Base-by-base conservation (phyloP, 2,888 invertebrate genomes). In the Keiferia lycopersicella region DNA sequence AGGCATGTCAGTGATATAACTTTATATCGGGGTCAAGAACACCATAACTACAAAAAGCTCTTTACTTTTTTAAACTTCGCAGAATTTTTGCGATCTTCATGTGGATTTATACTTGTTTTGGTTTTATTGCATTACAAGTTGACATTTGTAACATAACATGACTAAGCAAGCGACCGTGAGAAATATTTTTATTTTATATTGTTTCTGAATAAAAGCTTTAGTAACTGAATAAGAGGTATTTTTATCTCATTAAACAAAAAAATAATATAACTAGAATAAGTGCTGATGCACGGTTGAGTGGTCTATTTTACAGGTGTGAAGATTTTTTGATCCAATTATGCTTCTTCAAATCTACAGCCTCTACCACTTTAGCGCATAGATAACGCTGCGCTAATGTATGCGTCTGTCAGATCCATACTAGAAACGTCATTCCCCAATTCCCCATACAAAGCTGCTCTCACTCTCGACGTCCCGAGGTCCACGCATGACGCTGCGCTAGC, bases 11-110 rank as follows among this genome's bases (percentile, higher is more conserved):
- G 20, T 61, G 64, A 61, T 56, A 61, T 61, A 64, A 64, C 18
- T 18, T 38, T 18, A 16, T 53, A 56, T 60, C 30, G 56, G 16
- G 64, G 64, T 64, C 64, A 64, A 56, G 61, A 64, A 61, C 64
- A 53, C 60, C 7, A 45, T 64, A 53, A 59, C 26, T 30, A n/a
- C 11, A 30, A 12, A 26, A 56, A 53, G 14, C 26, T 26, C 30
- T 22, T n/a, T n/a, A 22, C 12, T n/a, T 53, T 53, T 26, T 10
- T 12, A 22, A 10, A 18, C 51, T 51, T 12, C 51, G 51, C 18
- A 51, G 51, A 22, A 22, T 11, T 51, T 51, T 20, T 51, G 18
- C 20, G 51, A 51, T 20, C 22, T 51, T 34, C 34, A 8, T 34
- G 34, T 34, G 8, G 2, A 2, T 51, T 45, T 45, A 3, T 16